phyloP scores from a whole-genome alignment of 2,797 vertebrate species.

The Setipinna tenuifilis region DNA sequence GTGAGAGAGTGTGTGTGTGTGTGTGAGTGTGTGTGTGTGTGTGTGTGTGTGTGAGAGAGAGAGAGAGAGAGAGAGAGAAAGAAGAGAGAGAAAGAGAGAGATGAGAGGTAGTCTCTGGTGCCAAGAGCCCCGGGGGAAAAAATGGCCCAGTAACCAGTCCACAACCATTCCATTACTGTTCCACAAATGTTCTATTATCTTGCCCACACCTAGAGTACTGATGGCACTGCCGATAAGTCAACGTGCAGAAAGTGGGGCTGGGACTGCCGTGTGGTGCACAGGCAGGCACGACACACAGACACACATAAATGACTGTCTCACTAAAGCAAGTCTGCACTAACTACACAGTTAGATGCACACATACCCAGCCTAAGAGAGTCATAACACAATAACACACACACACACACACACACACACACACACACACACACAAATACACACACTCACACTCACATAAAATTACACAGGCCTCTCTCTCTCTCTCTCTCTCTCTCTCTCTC shows the following conservation, averaged over 20 bases:
- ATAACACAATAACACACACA: background rate
- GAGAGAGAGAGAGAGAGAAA: background rate
- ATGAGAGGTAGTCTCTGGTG: background rate
- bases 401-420: background rate
- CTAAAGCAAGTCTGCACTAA: background rate
- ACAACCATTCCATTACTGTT: slow-evolving; percentile 21
- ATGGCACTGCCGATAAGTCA: slow-evolving; percentile 7
- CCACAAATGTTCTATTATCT: slow-evolving; percentile 17
- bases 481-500: background rate
- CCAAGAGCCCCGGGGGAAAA: background rate
- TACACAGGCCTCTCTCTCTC: too few species aligned
- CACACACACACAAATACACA: background rate
- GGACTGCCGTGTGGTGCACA: background rate
- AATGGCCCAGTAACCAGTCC: slow-evolving; percentile 1
- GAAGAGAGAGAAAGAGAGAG: background rate
- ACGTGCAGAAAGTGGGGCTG: background rate
- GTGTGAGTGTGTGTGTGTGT: slow-evolving; percentile 19
- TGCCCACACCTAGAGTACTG: slow-evolving; percentile 10
- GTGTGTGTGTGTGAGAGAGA: background rate
- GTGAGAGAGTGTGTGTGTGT: slow-evolving; percentile 20
- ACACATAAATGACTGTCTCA: background rate
- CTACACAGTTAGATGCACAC: background rate
- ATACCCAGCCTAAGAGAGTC: background rate
- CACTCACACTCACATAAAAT: background rate
- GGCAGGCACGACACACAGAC: background rate